Conservation (phyloP, 2,797 vertebrate genomes). For the Percopsis omiscomaycus region DNA sequence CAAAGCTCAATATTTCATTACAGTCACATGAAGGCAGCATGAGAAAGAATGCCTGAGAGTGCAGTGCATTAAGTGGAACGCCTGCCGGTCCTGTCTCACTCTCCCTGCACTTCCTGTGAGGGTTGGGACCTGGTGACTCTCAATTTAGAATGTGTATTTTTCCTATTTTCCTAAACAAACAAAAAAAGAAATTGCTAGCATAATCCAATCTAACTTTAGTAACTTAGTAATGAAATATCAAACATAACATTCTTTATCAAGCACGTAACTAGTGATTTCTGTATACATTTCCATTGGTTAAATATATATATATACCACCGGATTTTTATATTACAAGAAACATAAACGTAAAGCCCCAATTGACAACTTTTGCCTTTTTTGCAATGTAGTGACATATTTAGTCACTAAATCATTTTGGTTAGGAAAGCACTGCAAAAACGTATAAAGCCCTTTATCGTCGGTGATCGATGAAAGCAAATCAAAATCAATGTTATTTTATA, state of each 20-base stretch:
- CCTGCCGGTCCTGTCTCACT: slow-evolving; percentile 29
- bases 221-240: neutral
- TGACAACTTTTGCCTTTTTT: too few relatives aligned
- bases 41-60: slow-evolving; percentile 27
- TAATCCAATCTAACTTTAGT: too few relatives aligned
- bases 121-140: neutral
- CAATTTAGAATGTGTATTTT: neutral
- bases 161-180: neutral
- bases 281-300: neutral
- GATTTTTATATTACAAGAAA: too few relatives aligned
- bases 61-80: slow-evolving; percentile 25
- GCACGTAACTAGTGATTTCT: neutral
- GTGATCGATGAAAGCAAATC: too few relatives aligned
- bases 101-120: slow-evolving; percentile 14
- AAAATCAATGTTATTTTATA: too few relatives aligned
- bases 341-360: too few relatives aligned
- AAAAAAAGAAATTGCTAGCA: too few relatives aligned
- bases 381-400: too few relatives aligned
- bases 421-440: too few relatives aligned
- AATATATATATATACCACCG: too few relatives aligned
- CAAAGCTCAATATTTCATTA: slow-evolving; percentile 52
- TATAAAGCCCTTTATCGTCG: too few relatives aligned
- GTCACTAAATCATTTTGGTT: too few relatives aligned
- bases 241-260: neutral
- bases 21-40: slow-evolving; percentile 40